Conservation (phyloP, 1,140 invertebrate genomes). For the Nylanderia fulva region DNA sequence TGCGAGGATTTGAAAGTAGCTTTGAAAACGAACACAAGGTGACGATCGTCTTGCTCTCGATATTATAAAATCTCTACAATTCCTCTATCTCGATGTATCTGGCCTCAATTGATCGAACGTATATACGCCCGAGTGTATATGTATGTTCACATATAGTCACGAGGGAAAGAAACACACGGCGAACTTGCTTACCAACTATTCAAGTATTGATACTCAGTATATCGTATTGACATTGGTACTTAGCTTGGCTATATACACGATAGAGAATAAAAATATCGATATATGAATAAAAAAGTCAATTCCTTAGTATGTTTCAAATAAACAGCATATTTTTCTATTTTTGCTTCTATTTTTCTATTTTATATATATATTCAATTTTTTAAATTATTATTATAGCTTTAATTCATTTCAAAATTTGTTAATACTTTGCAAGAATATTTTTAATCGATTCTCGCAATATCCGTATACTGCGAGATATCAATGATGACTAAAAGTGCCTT, state of each 20-base stretch:
- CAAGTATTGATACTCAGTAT: slow-evolving; percentile 1
- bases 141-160: slow-evolving; percentile 25
- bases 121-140: no score
- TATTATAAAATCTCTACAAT: slow-evolving; percentile 47
- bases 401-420: background rate
- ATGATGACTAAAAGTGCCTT: background rate
- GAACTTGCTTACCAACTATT: slow-evolving; percentile 4
- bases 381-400: background rate
- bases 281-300: background rate
- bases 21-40: background rate
- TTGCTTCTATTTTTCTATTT: no score
- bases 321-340: no score
- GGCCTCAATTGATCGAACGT: slow-evolving; percentile 38
- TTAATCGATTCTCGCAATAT: background rate
- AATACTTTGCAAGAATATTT: background rate
- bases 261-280: slow-evolving; percentile 6
- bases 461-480: background rate
- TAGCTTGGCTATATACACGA: background rate
- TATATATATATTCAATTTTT: background rate
- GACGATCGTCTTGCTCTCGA: background rate
- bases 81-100: slow-evolving; percentile 6
- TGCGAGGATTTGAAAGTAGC: background rate
- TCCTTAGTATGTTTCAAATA: no score
- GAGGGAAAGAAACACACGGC: slow-evolving; percentile 41
- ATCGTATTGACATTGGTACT: slow-evolving; percentile 24